Base-by-base conservation (phyloP, 2,113 vertebrate genomes). In the Myocastor coypus region DNA sequence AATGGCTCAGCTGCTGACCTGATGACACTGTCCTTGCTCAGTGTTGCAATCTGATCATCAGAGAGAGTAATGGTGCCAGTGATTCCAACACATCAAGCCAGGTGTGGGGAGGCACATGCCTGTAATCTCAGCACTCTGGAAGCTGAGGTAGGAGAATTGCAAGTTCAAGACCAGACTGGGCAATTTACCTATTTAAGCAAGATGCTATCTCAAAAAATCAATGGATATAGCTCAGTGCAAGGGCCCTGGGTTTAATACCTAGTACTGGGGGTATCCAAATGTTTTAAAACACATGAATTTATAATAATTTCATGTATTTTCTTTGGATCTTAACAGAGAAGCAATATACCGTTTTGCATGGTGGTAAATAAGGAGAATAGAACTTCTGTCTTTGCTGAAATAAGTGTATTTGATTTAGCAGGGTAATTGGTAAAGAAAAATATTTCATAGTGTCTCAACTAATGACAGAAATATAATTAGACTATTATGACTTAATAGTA, bases 351-450 rank as follows among this genome's bases (percentile, higher is more conserved):
- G 61, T 86, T 92, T 42, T 87, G n/a, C 87, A 87, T 94, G 80
- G 37, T 81, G 26, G n/a, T 81, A 40, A 93, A 77, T 91, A 80
- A 83, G 75, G 37, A 61, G 40, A 93, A 80, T 83, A 7, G 26
- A 94, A 9, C 52, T 77, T 88, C 37, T 46, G 34, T 82, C 28
- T 94, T 86, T 86, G 40, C 57, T 19, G 2, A 88, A 88, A 88
- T 59, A 94, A 77, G 19, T 52, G 30, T 92, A 0, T 94, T 73
- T 96, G 75, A 37, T 59, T 96, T 92, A 92, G 46, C 46, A 82
- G 81, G n/a, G 22, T 77, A 92, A 82, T 77, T 32, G 30, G 61
- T 92, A 37, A 87, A 42, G 5, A 83, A 84, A 93, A 85, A 5
- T 78, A 24, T 95, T 80, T 92, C 63, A 59, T 12, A 75, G 77